phyloP scores from a whole-genome alignment of 2,113 vertebrate species.

The Cyphomyrus discorhynchus region DNA sequence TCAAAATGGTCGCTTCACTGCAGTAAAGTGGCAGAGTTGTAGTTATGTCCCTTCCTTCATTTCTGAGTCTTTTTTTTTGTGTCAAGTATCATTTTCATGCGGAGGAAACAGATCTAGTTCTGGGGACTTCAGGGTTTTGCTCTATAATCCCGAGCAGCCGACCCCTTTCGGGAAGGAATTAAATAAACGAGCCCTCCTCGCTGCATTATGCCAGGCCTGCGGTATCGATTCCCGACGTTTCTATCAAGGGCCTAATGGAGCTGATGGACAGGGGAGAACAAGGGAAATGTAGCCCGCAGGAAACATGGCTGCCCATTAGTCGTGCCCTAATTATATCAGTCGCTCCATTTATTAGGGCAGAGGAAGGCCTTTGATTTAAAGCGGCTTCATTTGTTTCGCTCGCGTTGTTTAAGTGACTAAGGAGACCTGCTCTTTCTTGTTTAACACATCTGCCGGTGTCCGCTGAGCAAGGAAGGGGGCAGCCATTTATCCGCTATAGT shows the following conservation, averaged over 20 bases:
- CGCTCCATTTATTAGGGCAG: slow-evolving; percentile 14
- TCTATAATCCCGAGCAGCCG: neutral
- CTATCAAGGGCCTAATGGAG: slow-evolving; percentile 25
- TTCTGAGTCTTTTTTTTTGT: neutral
- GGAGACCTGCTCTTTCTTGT: neutral
- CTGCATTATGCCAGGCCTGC: neutral
- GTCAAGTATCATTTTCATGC: neutral
- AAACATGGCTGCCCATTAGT: slow-evolving; percentile 35
- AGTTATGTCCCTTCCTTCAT: neutral
- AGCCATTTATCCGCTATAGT: neutral
- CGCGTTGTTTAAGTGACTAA: slow-evolving; percentile 4
- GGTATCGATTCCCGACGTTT: slow-evolving; percentile 6
- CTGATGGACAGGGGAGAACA: slow-evolving; percentile 11
- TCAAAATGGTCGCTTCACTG: neutral
- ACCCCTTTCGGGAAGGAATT: neutral
- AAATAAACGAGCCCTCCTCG: neutral
- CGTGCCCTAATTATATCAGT: slow-evolving; percentile 30
- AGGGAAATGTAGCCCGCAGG: slow-evolving; percentile 27
- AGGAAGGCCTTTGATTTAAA: neutral
- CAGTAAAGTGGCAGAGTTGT: neutral
- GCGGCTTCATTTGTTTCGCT: neutral
- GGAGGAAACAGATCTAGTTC: neutral
- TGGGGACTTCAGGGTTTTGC: neutral
- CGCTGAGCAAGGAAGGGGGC: neutral
- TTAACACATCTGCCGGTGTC: neutral